These are phyloP conservation scores for Diadophis punctatus DNA, from an alignment of 2,113 vertebrate genomes.

Conservation along the genomic window DNA sequence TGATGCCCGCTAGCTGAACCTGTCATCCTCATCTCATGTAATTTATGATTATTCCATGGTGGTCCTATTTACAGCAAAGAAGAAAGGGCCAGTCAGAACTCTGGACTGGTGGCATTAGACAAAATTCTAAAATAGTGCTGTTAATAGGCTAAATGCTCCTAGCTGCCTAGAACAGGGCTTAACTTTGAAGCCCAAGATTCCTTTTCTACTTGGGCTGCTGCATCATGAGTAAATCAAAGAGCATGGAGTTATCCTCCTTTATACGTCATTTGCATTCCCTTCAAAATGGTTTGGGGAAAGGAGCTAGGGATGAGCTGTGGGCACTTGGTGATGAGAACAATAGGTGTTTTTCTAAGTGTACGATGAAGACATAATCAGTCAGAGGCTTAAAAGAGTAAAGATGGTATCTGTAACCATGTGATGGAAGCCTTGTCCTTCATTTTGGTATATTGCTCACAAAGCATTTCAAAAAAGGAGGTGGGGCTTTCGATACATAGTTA, in stretches of 20 bases:
- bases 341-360: neutral
- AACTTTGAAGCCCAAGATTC: neutral
- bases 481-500: neutral
- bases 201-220: neutral
- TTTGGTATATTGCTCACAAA: neutral
- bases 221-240: neutral
- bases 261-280: neutral
- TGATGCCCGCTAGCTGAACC: too few species aligned
- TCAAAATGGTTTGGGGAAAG: constrained; percentile 16
- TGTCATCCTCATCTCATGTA: neutral
- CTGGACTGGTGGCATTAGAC: neutral
- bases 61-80: neutral
- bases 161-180: neutral
- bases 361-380: neutral
- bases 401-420: neutral
- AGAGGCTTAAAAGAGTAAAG: neutral
- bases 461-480: neutral
- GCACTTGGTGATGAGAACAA: neutral
- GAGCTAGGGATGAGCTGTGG: neutral
- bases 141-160: neutral
- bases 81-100: neutral
- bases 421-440: neutral
- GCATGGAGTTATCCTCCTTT: neutral
- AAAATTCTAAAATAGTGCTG: neutral
- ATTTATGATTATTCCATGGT: neutral